A percentile compares a stretch with the other conserved stretches of the same genome.
These are phyloP conservation scores for Pomacea maculata DNA, from an alignment of 1,140 invertebrate genomes.

Conservation along the genomic window DNA sequence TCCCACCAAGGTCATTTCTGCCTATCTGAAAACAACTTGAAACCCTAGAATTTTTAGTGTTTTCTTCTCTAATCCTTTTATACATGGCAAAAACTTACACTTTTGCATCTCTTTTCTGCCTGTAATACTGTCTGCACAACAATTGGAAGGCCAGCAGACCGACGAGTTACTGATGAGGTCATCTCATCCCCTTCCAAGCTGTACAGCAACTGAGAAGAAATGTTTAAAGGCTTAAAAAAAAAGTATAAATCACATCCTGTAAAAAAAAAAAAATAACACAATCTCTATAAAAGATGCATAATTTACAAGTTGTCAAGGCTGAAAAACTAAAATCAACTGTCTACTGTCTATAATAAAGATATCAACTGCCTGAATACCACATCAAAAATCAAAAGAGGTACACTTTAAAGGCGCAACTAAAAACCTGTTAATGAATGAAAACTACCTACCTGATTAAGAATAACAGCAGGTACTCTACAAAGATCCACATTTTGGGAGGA, in stretches of 20 bases:
- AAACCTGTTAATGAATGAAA: too few relatives aligned
- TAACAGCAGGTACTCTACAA: slow-evolving; percentile 39
- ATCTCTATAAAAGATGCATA: too few relatives aligned
- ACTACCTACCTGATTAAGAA: slow-evolving; percentile 50
- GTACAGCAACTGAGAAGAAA: slow-evolving; percentile 37
- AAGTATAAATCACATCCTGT: background rate
- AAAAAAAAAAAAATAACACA: slow-evolving; percentile 6
- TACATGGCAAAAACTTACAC: slow-evolving; percentile 48
- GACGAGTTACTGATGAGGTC: slow-evolving; percentile 71
- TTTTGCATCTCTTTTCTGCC: slow-evolving; percentile 69
- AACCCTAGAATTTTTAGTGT: too few relatives aligned
- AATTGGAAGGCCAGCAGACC: slow-evolving; percentile 81
- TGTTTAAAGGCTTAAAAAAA: background rate
- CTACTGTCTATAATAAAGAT: too few relatives aligned
- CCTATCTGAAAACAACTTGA: too few relatives aligned
- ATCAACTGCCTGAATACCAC: too few relatives aligned
- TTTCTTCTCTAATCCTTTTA: too few relatives aligned
- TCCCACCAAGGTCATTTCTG: too few relatives aligned
- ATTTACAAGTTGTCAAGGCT: too few relatives aligned
- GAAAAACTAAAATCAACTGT: too few relatives aligned
- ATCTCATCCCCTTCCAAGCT: slow-evolving; percentile 35
- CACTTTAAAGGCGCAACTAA: too few relatives aligned
- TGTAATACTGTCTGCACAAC: slow-evolving; percentile 75
- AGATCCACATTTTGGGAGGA: slow-evolving; percentile 31
- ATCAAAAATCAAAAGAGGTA: too few relatives aligned